Evolutionary conservation across 2,888 invertebrate species (phyloP), one percentile per base, ranked within the genome.

Genomic region (Ectemnius lituratus): DNA sequence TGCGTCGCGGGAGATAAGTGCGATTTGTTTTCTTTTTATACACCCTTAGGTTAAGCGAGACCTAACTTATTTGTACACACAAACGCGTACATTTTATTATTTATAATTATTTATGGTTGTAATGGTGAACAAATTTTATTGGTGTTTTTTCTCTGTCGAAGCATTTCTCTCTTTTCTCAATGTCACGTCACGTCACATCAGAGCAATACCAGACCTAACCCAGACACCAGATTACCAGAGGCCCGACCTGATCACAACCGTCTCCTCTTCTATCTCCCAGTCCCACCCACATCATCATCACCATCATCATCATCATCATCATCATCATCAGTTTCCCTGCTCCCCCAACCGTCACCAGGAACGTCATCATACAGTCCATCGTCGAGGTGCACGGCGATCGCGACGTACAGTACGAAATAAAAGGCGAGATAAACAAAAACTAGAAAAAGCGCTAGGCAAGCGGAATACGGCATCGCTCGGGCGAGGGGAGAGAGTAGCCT

Each of bases 111-210:
- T 69, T 78, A 75, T 20, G 60, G 28, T 75, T 66, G 66, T 46
- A 58, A 71, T 27, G 49, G 47, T n/a, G 56, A 56, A 67, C 14
- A 16, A 56, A 45, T 60, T 59, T 56, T 23, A 47, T 76, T 47
- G 65, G 46, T 56, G 65, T 45, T 75, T 56, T 64, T 67, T 6
- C 37, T 37, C 37, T 67, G 63, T 52, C 66, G 56, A 68, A 69
- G 47, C 68, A 75, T 70, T 81, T 82, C 73, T 74, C 82, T 80
- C 80, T 77, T 77, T 77, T 82, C 73, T 77, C 52, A 52, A 52
- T 52, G 16, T 52, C 59, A 60, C 58, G n/a, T 13, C 18, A 52
- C 37, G 67, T 61, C 65, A 66, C 73, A 66, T 37, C 37, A 37
- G 37, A 37, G 37, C 37, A 37, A 37, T 37, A 37, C 37, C 37